Base-by-base conservation (phyloP, 2,797 vertebrate genomes). In the Centropyge bicolor region DNA sequence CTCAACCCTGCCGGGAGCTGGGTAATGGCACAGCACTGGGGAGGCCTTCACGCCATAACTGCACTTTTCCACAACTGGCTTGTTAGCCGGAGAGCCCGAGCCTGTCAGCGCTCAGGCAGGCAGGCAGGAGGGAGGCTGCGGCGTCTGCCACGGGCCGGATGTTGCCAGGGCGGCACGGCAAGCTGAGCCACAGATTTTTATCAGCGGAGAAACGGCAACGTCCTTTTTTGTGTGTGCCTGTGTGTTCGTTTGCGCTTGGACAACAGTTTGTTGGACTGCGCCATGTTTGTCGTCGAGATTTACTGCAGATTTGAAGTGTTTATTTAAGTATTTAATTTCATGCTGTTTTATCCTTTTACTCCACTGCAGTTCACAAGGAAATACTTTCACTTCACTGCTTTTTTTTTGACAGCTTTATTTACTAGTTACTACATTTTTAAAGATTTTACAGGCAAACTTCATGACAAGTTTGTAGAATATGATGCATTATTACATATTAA, bases 11-110 rank as follows among this genome's bases (percentile, higher is more conserved):
- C 76, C 38, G 81, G 85, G 93, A 93, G 80, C 90, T 19, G 90
- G 71, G 55, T 96, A 96, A 94, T 93, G 83, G 92, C 93, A 91
- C 94, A 84, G 66, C 90, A 81, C 70, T 57, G 67, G 76, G 83
- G 80, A 88, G 86, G 89, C 91, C 84, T 87, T 84, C 75, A 70
- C 40, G 76, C 88, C 83, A 62, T 76, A 70, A 86, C 81, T 90
- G 77, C 82, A 82, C 90, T 68, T 82, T 85, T 80, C 66, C 85
- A 85, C 91, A 78, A 52, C 89, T 66, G 82, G 89, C 75, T 95
- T 82, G 80, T 95, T 96, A 95, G 83, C 91, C 70, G 13, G 54
- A 66, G 82, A 91, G 88, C 84, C 40, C 41, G 63, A 81, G 89
- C 71, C 88, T 82, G 86, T 90, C 85, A 87, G 68, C 74, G 56